phyloP scores from a whole-genome alignment of 2,888 invertebrate genomes.

The Aleiodes alternator region DNA sequence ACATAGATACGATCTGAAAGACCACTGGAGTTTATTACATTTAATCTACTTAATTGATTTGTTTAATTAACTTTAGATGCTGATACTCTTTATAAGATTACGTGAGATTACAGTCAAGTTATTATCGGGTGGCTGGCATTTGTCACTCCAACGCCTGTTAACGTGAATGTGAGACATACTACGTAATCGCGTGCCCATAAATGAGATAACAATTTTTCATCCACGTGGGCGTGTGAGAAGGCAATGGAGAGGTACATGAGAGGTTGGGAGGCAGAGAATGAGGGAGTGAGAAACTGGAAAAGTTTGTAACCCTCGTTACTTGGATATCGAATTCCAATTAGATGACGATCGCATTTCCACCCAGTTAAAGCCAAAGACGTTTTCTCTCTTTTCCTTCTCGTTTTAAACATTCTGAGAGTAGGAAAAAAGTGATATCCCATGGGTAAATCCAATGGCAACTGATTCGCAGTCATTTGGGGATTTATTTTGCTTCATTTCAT shows the following conservation, averaged over 20 bases:
- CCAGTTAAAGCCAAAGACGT: slow-evolving; percentile 47
- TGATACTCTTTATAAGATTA: slow-evolving; percentile 39
- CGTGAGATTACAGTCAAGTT: slow-evolving; percentile 3
- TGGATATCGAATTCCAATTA: slow-evolving; percentile 73
- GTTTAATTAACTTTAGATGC: slow-evolving; percentile 54
- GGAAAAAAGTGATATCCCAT: slow-evolving; percentile 57
- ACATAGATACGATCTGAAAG: neutral
- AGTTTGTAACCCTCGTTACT: slow-evolving; percentile 73
- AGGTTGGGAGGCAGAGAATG: slow-evolving; percentile 39
- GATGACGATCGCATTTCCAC: slow-evolving; percentile 72
- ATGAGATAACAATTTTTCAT: slow-evolving; percentile 74
- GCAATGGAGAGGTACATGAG: slow-evolving; percentile 48
- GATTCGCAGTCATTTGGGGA: slow-evolving; percentile 69
- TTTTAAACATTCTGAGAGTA: slow-evolving; percentile 58
- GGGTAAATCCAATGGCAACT: slow-evolving; percentile 69
- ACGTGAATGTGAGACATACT: slow-evolving; percentile 51
- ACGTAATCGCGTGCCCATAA: slow-evolving; percentile 69
- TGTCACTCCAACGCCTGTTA: slow-evolving; percentile 65
- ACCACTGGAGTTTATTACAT: neutral
- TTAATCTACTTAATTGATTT: slow-evolving; percentile 19
- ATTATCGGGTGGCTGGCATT: slow-evolving; percentile 54
- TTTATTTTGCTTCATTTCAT: slow-evolving; percentile 63
- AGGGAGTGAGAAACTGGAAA: slow-evolving; percentile 63
- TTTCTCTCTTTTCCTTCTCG: slow-evolving; percentile 52
- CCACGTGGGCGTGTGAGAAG: slow-evolving; percentile 49